Evolutionary conservation across 1,140 invertebrate species (phyloP), one percentile per base, ranked within the genome.

Genomic region (Brachionus plicatilis): DNA sequence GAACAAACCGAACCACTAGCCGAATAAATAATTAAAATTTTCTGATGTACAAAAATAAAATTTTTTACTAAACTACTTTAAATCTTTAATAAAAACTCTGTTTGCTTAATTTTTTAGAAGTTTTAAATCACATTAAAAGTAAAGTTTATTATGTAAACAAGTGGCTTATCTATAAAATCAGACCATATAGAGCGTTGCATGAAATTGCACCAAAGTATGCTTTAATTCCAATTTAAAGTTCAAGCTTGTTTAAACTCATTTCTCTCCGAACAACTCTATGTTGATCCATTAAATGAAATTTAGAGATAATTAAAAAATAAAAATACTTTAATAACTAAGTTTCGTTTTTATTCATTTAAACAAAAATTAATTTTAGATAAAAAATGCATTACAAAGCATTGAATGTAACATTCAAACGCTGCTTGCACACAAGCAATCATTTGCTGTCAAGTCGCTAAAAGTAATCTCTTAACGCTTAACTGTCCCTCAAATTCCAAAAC

Each of bases 331-430:
- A 60, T 60, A 60, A 17, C 20, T 7, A 60, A 60, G 24, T 20
- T 60, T 60, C 53, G 53, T 60, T 60, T 60, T 60, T 8, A 20
- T 60, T 24, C 6, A 8, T 56, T 17, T 17, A 24, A 60, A 60
- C 3, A 20, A 8, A 17, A 60, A 60, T 17, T 60, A 20, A 60
- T 56, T 53, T 41, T 43, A 37, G 41, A 29, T 33, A 80, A 82
- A 33, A 82, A 82, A 82, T 82, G 79, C 79, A 53, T 27, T 82
- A 82, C 53, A 82, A 53, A 11, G 79, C 79, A 65, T 66, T 82
- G 37, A 82, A 82, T 47, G n/a, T 17, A 17, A 68, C 79, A 65
- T 41, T 82, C 17, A 82, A 82, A 82, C 50, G 79, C n/a, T 82
- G 79, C 43, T 82, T 82, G 41, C 79, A 82, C 53, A 82, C 79